These are phyloP conservation scores for Bostrychus sinensis DNA, from an alignment of 2,113 vertebrate genomes.

Conservation along the genomic window DNA sequence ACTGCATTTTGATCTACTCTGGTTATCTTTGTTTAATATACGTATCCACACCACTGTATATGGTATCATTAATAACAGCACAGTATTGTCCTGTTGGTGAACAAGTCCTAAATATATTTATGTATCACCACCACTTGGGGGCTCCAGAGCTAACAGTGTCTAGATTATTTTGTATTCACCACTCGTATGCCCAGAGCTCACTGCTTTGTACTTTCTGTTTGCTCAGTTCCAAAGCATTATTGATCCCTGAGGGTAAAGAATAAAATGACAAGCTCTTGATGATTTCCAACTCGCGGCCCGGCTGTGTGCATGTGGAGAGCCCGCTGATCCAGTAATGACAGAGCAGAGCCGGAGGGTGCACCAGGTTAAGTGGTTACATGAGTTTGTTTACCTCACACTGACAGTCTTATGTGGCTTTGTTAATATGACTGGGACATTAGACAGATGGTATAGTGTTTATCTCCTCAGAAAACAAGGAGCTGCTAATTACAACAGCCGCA, in stretches of 20 bases:
- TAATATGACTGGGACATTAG: slow-evolving; percentile 19
- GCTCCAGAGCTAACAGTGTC: not conserved
- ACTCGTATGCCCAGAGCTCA: not conserved
- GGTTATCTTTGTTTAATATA: too few species aligned
- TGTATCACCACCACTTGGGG: slow-evolving; percentile 10
- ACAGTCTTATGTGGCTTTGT: not conserved
- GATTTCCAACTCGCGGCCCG: not conserved
- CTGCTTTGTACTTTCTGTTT: not conserved
- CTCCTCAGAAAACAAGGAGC: not conserved
- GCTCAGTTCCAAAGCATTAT: not conserved
- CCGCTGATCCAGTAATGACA: too few species aligned
- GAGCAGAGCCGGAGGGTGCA: not conserved
- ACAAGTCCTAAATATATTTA: not conserved
- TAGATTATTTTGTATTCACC: not conserved
- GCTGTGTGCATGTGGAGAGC: not conserved
- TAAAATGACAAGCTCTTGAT: not conserved
- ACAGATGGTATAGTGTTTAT: slow-evolving; percentile 2
- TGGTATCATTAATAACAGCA: not conserved
- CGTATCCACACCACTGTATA: too few species aligned
- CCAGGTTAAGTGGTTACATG: not conserved
- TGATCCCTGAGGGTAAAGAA: not conserved
- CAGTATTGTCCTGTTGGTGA: not conserved
- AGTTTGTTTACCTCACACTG: slow-evolving; percentile 10
- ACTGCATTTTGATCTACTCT: too few species aligned
- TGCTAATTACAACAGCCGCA: slow-evolving; percentile 26